phyloP scores from a whole-genome alignment of 92 coral and sea anemone genomes.

The Meandrina meandrites region DNA sequence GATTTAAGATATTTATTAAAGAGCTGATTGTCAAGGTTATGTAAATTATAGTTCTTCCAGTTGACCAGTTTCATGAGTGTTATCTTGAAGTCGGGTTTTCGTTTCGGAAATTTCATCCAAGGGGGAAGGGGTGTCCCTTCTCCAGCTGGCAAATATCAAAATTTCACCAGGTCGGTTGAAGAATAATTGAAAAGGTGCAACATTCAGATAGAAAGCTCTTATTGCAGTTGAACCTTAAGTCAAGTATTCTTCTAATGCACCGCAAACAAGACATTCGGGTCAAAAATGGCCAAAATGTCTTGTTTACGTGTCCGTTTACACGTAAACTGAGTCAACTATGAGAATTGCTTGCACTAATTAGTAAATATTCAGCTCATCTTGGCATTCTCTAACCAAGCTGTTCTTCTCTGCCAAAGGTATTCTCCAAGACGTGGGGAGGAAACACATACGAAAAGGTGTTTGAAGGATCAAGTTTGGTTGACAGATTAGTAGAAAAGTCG shows the following conservation, averaged over 20 bases:
- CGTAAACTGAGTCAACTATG: neutral
- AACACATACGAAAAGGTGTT: slow-evolving; percentile 66
- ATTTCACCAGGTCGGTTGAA: neutral
- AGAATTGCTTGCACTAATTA: neutral
- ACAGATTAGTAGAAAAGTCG: slow-evolving; percentile 31
- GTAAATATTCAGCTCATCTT: neutral
- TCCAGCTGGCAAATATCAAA: neutral
- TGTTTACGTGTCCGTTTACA: neutral
- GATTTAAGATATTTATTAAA: neutral
- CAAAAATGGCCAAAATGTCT: neutral
- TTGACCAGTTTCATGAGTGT: neutral
- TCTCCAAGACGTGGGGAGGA: slow-evolving; percentile 76
- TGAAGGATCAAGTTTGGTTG: slow-evolving; percentile 64
- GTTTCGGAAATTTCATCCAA: too few species aligned
- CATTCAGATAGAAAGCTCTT: neutral
- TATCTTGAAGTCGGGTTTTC: neutral
- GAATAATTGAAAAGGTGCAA: neutral
- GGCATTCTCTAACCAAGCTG: neutral
- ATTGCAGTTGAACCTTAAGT: neutral
- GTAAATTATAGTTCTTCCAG: neutral
- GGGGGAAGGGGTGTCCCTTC: too few species aligned
- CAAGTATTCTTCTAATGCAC: neutral
- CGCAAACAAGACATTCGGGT: neutral
- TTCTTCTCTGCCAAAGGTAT: slow-evolving; percentile 38
- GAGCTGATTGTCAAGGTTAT: neutral